Conservation (phyloP, 2,113 vertebrate genomes). For the Rallus limicola region DNA sequence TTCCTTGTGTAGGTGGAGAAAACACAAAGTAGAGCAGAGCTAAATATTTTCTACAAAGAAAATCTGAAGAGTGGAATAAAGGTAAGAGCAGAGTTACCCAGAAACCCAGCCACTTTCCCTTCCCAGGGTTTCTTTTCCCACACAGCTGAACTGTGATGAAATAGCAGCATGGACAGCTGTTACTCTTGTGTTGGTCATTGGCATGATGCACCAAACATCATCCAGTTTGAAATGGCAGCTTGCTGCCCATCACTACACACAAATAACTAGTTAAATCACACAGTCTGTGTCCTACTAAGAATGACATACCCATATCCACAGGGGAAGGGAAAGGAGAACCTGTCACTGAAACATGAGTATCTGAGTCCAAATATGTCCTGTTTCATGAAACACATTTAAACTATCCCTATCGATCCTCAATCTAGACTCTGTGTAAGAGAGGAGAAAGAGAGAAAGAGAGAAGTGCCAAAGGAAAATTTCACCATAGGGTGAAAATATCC, state of each 20-base stretch:
- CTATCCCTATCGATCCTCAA: background rate
- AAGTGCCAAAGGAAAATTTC: background rate
- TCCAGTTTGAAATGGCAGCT: background rate
- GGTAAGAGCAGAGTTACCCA: background rate
- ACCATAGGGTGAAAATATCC: background rate
- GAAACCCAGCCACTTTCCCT: background rate
- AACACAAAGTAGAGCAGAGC: background rate
- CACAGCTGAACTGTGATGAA: background rate
- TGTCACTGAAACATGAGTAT: background rate
- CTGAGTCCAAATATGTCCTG: background rate
- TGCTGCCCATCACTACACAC: rapidly evolving
- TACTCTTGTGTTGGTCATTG: background rate
- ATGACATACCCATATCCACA: background rate
- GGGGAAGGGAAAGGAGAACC: background rate
- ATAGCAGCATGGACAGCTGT: background rate
- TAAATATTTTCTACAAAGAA: background rate
- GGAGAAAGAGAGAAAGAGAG: background rate
- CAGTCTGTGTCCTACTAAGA: background rate
- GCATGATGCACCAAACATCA: background rate
- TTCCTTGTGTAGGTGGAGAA: background rate
- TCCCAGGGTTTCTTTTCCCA: background rate
- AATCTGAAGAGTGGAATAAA: background rate
- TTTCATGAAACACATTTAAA: background rate
- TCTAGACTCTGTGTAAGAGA: background rate
- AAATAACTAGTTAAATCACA: background rate